Percentiles rank a stretch among this genome's conserved stretches.
Evolutionary conservation across 2,888 invertebrate species (phyloP).

Genomic region (Rotaria sp.): DNA sequence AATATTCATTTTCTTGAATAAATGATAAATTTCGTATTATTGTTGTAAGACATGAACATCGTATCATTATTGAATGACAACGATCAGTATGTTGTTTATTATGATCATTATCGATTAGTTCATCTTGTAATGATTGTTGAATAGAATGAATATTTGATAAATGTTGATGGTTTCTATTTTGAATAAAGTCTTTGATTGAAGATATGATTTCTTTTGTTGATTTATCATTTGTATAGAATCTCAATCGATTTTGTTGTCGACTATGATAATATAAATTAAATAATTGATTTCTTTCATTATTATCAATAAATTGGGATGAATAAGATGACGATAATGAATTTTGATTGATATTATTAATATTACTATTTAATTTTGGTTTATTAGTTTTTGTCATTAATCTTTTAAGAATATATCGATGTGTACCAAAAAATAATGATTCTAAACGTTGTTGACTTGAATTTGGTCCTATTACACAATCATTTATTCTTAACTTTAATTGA

Average conservation of each 20-base stretch:
- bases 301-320: no score
- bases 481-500: background rate
- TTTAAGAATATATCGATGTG: background rate
- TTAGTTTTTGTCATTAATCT: background rate
- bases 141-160: background rate
- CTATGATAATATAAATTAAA: background rate
- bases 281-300: background rate
- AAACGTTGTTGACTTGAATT: background rate
- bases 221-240: background rate
- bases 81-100: background rate
- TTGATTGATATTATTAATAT: background rate
- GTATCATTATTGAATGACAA: background rate
- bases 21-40: slow-evolving; percentile 16
- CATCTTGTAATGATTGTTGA: background rate
- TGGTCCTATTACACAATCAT: background rate
- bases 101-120: background rate
- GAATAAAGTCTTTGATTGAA: no score
- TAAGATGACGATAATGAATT: no score
- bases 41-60: background rate
- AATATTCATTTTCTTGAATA: slow-evolving; percentile 15
- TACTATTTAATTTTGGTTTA: background rate
- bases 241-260: background rate
- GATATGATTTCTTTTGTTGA: no score
- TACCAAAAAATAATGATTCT: background rate
- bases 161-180: no score